These are phyloP conservation scores for Manis crassicaudata DNA, from an alignment of 2,797 vertebrate genomes.

Conservation along the genomic window DNA sequence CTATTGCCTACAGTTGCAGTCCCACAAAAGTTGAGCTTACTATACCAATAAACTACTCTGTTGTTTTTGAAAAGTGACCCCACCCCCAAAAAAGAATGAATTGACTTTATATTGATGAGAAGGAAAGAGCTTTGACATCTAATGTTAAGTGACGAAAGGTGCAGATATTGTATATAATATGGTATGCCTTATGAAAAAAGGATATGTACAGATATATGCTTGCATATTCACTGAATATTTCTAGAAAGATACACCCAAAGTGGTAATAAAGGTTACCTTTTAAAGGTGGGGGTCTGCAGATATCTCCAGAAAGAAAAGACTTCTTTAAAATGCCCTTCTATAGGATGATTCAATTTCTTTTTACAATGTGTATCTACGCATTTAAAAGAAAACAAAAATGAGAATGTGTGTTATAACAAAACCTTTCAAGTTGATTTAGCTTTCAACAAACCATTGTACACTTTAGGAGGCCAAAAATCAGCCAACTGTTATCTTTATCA, in stretches of 20 bases:
- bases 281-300: background rate
- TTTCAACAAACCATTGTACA: background rate
- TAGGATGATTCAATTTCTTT: slow-evolving; percentile 25
- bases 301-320: background rate
- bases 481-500: background rate
- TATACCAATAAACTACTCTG: background rate
- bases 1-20: background rate
- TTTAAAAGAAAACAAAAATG: slow-evolving; percentile 48
- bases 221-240: slow-evolving; percentile 35
- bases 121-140: background rate
- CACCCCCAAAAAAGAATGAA: background rate
- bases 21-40: background rate
- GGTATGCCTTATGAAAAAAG: background rate
- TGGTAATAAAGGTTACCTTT: background rate
- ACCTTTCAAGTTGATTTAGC: background rate
- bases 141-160: background rate
- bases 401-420: slow-evolving; percentile 45
- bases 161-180: background rate
- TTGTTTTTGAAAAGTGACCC: background rate
- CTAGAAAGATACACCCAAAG: background rate
- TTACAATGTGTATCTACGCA: background rate
- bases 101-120: background rate
- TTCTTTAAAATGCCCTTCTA: slow-evolving; percentile 2
- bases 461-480: background rate
- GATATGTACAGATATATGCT: background rate